Base-by-base conservation (phyloP, 2,888 invertebrate species). In the Ypsolopha scabrella region DNA sequence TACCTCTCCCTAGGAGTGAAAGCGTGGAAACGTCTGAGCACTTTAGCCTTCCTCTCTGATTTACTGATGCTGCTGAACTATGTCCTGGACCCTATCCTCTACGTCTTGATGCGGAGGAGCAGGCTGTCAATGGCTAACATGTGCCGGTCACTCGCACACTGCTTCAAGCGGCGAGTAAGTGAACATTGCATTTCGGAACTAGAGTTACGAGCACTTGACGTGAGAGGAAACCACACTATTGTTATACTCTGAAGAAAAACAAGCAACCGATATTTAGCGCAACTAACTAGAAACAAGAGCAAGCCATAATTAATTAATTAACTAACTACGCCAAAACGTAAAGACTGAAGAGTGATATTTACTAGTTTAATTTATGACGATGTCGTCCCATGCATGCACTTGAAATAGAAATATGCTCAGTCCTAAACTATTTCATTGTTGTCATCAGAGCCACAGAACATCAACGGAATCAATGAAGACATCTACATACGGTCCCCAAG, bases 61-160 rank as follows among this genome's bases (percentile, higher is more conserved):
- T 73, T 93, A 52, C 83, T 94, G 53, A 90, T 95, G 83, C 90
- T 93, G 50, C 73, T 94, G 50, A 95, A 96, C 79, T 95, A 95
- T 75, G 91, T 93, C 36, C 87, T 94, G 56, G 93, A 95, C 76
- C 95, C 95, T 1, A 92, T 93, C 62, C 90, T 95, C 51, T 95
- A 95, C 75, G 94, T 95, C 48, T 82, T 94, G 35, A 89, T 93
- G 72, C 88, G 93, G 9, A 76, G 77, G 60, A 64, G 75, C 14
- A 67, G 70, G 38, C 58, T 68, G 52, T 67, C 70, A n/a, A 51
- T 61, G 53, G 55, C 66, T 52, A 59, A 66, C 48, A 61, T 77
- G 50, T 74, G 78, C 57, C 77, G 68, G 59, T 65, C 70, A 46
- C 60, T 82, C 54, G 69, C 74, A 41, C 67, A 70, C 51, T 85